Conservation (phyloP, 1,140 invertebrate genomes). For the Pseudoatta argentina region DNA sequence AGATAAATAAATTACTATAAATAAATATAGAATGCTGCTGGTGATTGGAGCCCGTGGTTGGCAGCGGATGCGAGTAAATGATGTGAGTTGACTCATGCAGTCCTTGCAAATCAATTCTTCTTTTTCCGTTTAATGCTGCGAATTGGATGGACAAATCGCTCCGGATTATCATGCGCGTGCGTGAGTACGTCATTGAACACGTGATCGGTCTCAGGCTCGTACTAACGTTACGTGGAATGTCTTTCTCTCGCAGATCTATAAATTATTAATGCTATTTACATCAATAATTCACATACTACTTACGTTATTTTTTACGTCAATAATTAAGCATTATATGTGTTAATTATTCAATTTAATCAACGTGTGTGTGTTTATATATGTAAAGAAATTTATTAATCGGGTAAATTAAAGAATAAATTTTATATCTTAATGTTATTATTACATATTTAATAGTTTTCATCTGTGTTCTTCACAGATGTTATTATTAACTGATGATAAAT, state of each 20-base stretch:
- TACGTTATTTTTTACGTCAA: not conserved
- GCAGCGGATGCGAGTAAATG: not conserved
- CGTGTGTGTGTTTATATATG: no score
- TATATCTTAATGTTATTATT: no score
- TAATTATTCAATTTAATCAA: no score
- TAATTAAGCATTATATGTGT: not conserved
- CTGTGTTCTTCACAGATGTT: no score
- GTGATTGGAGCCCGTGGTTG: not conserved
- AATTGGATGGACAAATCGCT: conserved; percentile 63
- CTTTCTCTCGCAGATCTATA: not conserved
- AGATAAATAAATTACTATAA: no score
- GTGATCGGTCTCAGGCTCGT: not conserved
- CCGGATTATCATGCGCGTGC: not conserved
- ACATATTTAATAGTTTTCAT: no score
- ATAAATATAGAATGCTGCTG: no score
- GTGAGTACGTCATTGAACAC: not conserved
- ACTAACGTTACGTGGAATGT: not conserved
- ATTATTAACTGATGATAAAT: no score
- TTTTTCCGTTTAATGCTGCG: conserved; percentile 74
- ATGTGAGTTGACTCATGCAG: conserved; percentile 48
- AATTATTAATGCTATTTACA: not conserved
- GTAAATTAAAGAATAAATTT: no score
- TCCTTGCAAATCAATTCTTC: conserved; percentile 69
- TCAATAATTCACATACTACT: not conserved
- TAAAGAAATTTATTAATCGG: no score